Percentiles rank a stretch among this genome's conserved stretches.
Evolutionary conservation across 2,797 vertebrate species (phyloP).

Genomic region (Chaetophractus vellerosus): DNA sequence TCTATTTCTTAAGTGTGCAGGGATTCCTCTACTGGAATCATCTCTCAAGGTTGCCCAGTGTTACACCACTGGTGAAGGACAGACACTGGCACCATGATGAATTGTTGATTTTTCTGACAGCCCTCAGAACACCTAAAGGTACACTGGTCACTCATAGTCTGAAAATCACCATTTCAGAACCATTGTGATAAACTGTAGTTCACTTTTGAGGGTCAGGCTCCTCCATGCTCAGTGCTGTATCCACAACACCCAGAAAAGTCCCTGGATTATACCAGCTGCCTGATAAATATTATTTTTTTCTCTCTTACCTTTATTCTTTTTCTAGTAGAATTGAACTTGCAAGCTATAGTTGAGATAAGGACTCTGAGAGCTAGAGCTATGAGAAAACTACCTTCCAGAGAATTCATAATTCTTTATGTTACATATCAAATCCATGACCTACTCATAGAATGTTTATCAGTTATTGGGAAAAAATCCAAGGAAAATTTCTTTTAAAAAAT

Average conservation of each 20-base stretch:
- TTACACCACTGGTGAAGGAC: background rate
- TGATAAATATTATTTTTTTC: slow-evolving; percentile 8
- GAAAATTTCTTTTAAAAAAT: background rate
- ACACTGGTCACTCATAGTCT: background rate
- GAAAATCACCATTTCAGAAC: background rate
- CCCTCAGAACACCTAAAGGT: background rate
- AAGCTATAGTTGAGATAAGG: slow-evolving; percentile 20
- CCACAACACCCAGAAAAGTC: background rate
- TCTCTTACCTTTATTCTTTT: slow-evolving; percentile 39
- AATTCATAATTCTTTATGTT: slow-evolving; percentile 24
- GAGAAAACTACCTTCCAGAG: slow-evolving; percentile 44
- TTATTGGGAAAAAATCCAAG: slow-evolving; percentile 21
- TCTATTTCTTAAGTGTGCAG: background rate
- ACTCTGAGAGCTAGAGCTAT: background rate
- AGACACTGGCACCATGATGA: background rate
- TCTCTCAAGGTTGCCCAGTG: background rate
- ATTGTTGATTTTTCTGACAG: slow-evolving; percentile 41
- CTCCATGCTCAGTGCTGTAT: background rate
- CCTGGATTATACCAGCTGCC: background rate
- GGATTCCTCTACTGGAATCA: background rate
- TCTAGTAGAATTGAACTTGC: background rate
- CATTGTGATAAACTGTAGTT: background rate
- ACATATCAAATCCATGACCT: slow-evolving; percentile 18
- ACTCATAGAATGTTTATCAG: slow-evolving; percentile 2
- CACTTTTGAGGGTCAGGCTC: background rate